Conservation (phyloP, 2,113 vertebrate species). For the Heteronetta atricapilla region DNA sequence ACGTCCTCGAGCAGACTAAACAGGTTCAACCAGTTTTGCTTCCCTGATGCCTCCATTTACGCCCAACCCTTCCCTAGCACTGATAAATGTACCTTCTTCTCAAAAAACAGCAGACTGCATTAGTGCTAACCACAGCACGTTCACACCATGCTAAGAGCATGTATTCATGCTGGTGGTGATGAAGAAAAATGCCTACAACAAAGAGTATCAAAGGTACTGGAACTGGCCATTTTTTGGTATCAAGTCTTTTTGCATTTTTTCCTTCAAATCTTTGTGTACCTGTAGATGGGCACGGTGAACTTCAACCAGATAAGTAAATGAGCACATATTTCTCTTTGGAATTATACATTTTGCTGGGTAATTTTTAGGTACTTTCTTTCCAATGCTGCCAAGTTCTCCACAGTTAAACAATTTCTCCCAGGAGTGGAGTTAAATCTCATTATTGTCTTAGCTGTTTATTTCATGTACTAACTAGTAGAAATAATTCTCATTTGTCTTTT, state of each 20-base stretch:
- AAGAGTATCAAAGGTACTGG: not conserved
- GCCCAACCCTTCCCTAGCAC: not conserved
- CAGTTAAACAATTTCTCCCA: not conserved
- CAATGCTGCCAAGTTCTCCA: not conserved
- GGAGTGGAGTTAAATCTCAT: not conserved
- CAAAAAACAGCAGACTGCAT: not conserved
- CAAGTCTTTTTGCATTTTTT: not conserved
- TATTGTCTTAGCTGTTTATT: not conserved
- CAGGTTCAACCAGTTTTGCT: not conserved
- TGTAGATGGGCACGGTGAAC: not conserved
- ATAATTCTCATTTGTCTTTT: not conserved
- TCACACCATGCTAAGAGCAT: not conserved
- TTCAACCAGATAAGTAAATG: not conserved
- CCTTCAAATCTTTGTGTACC: not conserved
- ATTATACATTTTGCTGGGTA: not conserved
- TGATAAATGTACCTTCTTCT: not conserved
- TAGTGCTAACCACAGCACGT: not conserved
- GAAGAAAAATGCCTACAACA: not conserved
- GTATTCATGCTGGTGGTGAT: not conserved
- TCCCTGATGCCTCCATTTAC: rapidly evolving
- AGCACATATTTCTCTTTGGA: not conserved
- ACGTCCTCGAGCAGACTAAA: not conserved
- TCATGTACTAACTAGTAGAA: not conserved
- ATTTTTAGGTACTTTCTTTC: not conserved
- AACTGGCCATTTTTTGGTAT: not conserved